Base-by-base conservation (phyloP, 2,888 invertebrate species). In the Watsonalla cultraria region DNA sequence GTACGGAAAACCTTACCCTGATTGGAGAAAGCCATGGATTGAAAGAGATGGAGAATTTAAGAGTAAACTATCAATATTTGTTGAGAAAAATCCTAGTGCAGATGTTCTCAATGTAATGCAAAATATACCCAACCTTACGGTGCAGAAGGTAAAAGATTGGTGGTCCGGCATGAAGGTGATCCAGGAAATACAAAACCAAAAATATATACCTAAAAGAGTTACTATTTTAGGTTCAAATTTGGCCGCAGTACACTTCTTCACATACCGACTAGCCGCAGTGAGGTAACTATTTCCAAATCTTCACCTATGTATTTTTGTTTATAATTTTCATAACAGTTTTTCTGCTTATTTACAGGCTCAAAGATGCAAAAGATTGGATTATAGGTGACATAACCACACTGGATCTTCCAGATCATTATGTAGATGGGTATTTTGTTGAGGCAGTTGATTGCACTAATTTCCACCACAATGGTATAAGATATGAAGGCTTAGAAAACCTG, bases 231-330 rank as follows among this genome's bases (percentile, higher is more conserved):
- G 98, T 0, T 86, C 94, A 42, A 96, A 99, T 79, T 83, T 99
- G 61, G 97, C 96, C 0, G 94, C 96, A 0, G 94, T 98, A 7
- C 96, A 97, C 86, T 98, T 98, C 79, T 85, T 98, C 50, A 90
- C 96, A 0, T 91, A 91, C 76, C 92, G 96, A 35, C 93, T 93
- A n/a, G 97, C 96, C 2, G 90, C 93, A 55, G 93, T 97, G 0
- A 96, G 94, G 91, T 87, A 76, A 70, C 14, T 6, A 33, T 11
- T 24, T 11, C 7, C 9, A 8, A 6, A 15, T 46, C 24, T 24
- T 2, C 2, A 9, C 7, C 11, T 7, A 42, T 42, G 42, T 42
- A 4, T 9, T 4, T 7, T 42, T 42, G 7, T 7, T 1, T 9
- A 42, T 9, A 4, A 42, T 42, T 42, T 42, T 42, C 7, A 42